Evolutionary conservation across 53 echinoderm and acorn worm genomes (phyloP), one percentile per base, ranked within the genome.

Genomic region (Arbacia lixula): DNA sequence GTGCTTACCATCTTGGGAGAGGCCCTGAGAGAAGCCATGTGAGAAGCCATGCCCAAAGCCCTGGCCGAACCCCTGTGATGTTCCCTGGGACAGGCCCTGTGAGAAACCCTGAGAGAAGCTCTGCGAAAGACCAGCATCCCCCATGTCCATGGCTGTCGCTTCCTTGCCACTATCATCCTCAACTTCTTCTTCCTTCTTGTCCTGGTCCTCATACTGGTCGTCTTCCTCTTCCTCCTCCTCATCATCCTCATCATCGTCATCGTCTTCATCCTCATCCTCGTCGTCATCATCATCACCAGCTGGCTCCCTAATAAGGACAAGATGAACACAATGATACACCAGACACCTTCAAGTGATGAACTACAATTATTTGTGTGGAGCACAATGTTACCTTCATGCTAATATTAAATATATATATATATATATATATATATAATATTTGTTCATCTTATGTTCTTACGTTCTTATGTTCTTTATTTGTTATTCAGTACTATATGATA

Each of bases 1-100:
- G n/a, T n/a, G 57, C 89, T 85, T 64, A 96, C 97, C 93, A 65
- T 96, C 97, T 71, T 96, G 97, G 60, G 82, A 81, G 32, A 81
- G 64, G 14, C 64, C 64, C 30, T 81, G 82, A 0, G 82, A 81
- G 82, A 81, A 63, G 6, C 82, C 82, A 8, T 81, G 64, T 19
- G 82, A 46, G 19, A 81, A 50, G 20, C 82, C 64, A 5, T 81
- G 82, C 1, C 42, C 41, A 5, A 63, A 12, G 19, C 63, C 64
- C 46, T 81, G 82, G 0, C 63, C 42, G 19, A 81, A 43, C 1
- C 82, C 82, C 34, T 42, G 34, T 9, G 82, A 63, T 3, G 38
- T 12, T 25, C 78, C 56, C 40, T 77, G 55, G 37, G 26, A 19
- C 16, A 40, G 33, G 26, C 62, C 64, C 29, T 74, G 74, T 1